Base-by-base conservation (phyloP, 2,888 invertebrate species). In the Zeuzera pyrina region DNA sequence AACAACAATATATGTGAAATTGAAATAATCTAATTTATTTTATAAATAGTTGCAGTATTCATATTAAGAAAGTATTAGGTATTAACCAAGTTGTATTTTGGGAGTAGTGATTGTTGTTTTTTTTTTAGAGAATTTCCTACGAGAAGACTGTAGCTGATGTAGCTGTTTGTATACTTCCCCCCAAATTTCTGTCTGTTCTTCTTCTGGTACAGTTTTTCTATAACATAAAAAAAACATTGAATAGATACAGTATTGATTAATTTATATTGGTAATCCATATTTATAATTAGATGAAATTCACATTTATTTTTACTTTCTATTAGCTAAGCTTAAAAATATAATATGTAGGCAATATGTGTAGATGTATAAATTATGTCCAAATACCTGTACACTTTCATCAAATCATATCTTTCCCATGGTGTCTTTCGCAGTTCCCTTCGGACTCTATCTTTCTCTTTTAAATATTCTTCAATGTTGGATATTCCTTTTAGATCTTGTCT, bases 381-480 rank as follows among this genome's bases (percentile, higher is more conserved):
- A 21, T 53, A 89, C 87, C 97, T 91, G 67, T 98, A 98, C 37
- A 91, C 86, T 66, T 93, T 93, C 96, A 98, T 97, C 31, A 98
- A 78, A 73, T 98, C 98, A 71, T 90, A 94, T 83, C 95, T 92
- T 59, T 93, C 93, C 89, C 92, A 94, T 0, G 94, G 94, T 43
- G 85, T 91, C 25, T 85, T 87, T 16, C 85, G 59, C 31, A 85
- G 59, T 41, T 87, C 77, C 3, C 90, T 86, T 32, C 87, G 85
- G 13, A 69, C 60, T 42, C 68, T 57, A 25, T 78, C 77, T 43
- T 86, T 88, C 12, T 83, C 70, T 41, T 74, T 87, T 2, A 88
- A 50, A 46, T 84, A 54, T 38, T 86, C 84, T 35, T 87, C 85
- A 16, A 89, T 76, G 38, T 88, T 87, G 16, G 86, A 70, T 3